Base-by-base conservation (phyloP, 2,113 vertebrate genomes). In the Oryzias celebensis region DNA sequence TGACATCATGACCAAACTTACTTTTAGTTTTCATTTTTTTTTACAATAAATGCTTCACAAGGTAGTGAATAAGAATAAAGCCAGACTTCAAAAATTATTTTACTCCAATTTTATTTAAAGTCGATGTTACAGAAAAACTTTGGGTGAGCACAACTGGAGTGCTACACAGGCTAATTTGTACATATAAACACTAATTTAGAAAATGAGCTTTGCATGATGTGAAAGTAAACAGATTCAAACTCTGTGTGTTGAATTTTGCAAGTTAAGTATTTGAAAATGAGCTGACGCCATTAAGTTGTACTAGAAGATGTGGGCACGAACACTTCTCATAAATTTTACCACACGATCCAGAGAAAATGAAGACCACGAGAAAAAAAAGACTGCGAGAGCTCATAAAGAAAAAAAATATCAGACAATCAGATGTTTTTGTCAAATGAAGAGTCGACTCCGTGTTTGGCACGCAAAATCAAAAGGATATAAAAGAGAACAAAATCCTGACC, bases 401-500 rank as follows among this genome's bases (percentile, higher is more conserved):
- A 3, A 49, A 10, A 44, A 50, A 50, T 49, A 20, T 45, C 17
- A 43, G 23, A 63, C 48, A 31, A 52, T 61, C 44, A 53, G 43
- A 66, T 14, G 42, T 23, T 44, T 36, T 15, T 52, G 45, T 52
- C 26, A 58, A 52, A 62, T 26, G 10, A 76, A 48, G 20, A 69
- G 20, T 46, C 46, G 24, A 46, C 15, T 47, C 50, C 49, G 20
- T 44, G 14, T 53, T 20, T 75, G 60, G 36, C 20, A 46, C 56
- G 51, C 48, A 53, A 68, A 66, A 63, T 49, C 5, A 68, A 76
- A n/a, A 47, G 82, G 62, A 43, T 62, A 70, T 45, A 69, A 36
- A 60, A 72, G 41, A 65, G 66, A 10, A 53, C 55, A 55, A 67
- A 71, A 79, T 67, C 59, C 28, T 43, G 65, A 53, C 23, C 24